Conservation (phyloP, 2,888 invertebrate species). For the Pinctada fucata region DNA sequence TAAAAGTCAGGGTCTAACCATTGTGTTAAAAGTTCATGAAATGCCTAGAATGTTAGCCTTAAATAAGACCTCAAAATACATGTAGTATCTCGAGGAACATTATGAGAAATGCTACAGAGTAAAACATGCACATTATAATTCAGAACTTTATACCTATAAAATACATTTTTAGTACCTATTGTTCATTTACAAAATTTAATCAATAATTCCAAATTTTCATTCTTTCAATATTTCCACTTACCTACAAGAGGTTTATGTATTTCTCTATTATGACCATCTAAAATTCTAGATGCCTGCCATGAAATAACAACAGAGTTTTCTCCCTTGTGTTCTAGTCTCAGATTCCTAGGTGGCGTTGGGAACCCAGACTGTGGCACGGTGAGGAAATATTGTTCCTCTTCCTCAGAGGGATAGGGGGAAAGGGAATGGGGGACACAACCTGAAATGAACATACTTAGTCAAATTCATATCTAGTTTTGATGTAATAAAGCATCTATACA, state of each 20-base stretch:
- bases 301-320: conserved; percentile 61
- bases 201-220: no score
- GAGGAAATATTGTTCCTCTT: conserved; percentile 64
- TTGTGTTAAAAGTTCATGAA: background rate
- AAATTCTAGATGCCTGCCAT: conserved; percentile 67
- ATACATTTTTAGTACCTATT: no score
- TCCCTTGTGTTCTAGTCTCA: conserved; percentile 60
- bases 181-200: no score
- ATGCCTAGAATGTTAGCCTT: no score
- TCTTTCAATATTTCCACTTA: conserved; percentile 32
- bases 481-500: no score
- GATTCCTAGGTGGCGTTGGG: conserved; percentile 70
- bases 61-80: no score
- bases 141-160: no score
- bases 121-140: no score
- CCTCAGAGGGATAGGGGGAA: conserved; percentile 70
- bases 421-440: conserved; percentile 68
- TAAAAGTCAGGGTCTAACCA: background rate
- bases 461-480: no score
- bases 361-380: conserved; percentile 66
- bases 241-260: conserved; percentile 65
- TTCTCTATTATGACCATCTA: conserved; percentile 55
- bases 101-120: no score
- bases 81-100: no score
- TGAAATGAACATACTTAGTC: conserved; percentile 32